These are phyloP conservation scores for Drosophila pseudoananassae DNA, from an alignment of 1,140 invertebrate genomes.

Conservation along the genomic window DNA sequence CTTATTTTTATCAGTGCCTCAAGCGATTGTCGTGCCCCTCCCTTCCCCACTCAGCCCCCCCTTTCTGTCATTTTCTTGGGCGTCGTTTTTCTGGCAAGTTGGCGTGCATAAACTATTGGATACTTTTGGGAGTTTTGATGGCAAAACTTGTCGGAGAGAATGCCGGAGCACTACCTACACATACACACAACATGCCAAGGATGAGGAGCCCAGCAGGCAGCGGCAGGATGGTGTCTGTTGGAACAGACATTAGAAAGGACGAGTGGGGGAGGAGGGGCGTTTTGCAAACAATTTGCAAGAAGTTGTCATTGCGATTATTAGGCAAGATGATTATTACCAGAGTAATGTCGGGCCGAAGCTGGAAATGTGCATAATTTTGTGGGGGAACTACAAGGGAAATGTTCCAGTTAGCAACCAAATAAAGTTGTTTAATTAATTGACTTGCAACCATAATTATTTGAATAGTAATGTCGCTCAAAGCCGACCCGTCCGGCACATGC, in stretches of 20 bases:
- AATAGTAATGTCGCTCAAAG: neutral
- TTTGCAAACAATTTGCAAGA: slow-evolving; percentile 27
- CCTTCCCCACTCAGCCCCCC: neutral
- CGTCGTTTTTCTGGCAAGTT: slow-evolving; percentile 49
- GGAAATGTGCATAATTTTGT: slow-evolving; percentile 1
- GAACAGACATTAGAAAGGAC: neutral
- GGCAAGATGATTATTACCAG: slow-evolving; percentile 24
- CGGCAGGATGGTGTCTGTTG: neutral
- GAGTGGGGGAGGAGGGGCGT: neutral
- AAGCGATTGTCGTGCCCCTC: neutral
- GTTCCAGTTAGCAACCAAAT: slow-evolving; percentile 19
- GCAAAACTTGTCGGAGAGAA: slow-evolving; percentile 57
- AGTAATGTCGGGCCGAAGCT: neutral
- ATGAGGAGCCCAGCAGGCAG: neutral
- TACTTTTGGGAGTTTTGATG: slow-evolving; percentile 73
- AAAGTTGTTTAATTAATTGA: slow-evolving; percentile 14
- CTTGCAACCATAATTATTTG: neutral
- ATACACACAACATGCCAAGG: slow-evolving; percentile 46
- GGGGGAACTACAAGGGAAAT: neutral
- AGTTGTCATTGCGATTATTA: slow-evolving; percentile 52
- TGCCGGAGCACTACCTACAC: neutral
- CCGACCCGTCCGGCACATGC: neutral
- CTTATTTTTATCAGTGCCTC: neutral
- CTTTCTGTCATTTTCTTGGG: slow-evolving; percentile 15
- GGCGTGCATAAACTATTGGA: slow-evolving; percentile 74